Evolutionary conservation across 1,140 invertebrate species (phyloP), one percentile per base, ranked within the genome.

Genomic region (Telenomus remus): DNA sequence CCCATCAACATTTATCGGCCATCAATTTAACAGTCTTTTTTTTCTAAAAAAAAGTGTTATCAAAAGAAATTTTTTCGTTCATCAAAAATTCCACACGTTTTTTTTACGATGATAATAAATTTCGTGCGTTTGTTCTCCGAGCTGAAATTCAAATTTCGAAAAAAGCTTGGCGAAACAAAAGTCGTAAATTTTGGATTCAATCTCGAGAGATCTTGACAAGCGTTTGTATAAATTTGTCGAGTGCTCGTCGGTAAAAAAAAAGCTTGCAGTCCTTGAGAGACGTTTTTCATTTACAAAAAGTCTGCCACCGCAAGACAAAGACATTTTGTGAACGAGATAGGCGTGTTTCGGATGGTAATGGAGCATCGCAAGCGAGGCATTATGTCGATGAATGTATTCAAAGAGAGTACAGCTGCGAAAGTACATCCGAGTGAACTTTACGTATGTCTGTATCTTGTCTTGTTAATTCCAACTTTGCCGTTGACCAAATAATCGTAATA

Each of bases 321-420:
- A 73, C 61, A 60, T 65, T 64, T 47, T 14, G 33, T 54, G 27
- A 73, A 73, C 43, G 49, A 65, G 61, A 73, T 72, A 72, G 69
- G 59, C 55, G 55, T 73, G 60, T 65, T 73, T 73, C 49, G 55
- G 69, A 60, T 65, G 47, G 60, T 57, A 72, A 72, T 72, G 60
- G 69, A 27, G 54, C 59, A 57, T 63, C 64, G 35, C 46, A 53
- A 63, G 59, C 46, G 39, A 57, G 54, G 54, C 68, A 71, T 71
- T 71, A 71, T 64, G 68, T 71, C 68, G 68, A 63, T 71, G 57
- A 71, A 71, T 71, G 42, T 71, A 71, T 54, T 71, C 47, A 34
- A 57, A 46, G 35, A 53, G 48, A 69, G 65, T 54, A 44, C 43
- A 47, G 55, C 34, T 56, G 1, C 4, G 27, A 56, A 64, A 64